Conservation (phyloP, 2,888 invertebrate species). For the Empis livida region DNA sequence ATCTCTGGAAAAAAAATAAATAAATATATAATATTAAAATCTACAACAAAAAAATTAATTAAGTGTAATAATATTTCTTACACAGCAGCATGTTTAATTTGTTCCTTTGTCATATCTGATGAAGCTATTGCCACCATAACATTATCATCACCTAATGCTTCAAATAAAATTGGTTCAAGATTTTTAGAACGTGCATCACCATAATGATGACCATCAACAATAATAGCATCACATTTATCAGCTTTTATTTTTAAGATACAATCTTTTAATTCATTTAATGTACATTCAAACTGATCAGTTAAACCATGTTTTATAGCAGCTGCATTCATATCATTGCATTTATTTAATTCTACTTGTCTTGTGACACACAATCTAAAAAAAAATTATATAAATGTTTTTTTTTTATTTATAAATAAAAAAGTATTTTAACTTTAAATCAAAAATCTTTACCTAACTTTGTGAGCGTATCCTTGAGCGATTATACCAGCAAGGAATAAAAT, state of each 20-base stretch:
- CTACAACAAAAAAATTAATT: too few species aligned
- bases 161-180: constrained; percentile 28
- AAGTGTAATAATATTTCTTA: constrained; percentile 16
- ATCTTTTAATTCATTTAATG: constrained; percentile 40
- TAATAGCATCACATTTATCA: constrained; percentile 24
- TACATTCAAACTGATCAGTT: constrained; percentile 67
- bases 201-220: constrained; percentile 18
- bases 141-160: constrained; percentile 21
- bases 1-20: constrained; percentile 16
- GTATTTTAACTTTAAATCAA: too few species aligned
- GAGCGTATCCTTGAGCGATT: too few species aligned
- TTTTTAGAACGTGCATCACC: constrained; percentile 20
- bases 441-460: too few species aligned
- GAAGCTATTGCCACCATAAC: constrained; percentile 29
- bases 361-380: constrained; percentile 48
- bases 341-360: constrained; percentile 50
- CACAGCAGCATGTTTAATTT: constrained; percentile 24
- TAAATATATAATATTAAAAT: too few species aligned
- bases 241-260: constrained; percentile 25
- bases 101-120: constrained; percentile 20
- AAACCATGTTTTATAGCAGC: constrained; percentile 67
- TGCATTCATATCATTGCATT: constrained; percentile 57
- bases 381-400: too few species aligned
- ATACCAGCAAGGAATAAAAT: too few species aligned
- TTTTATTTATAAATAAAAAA: too few species aligned